Base-by-base conservation (phyloP, 2,888 invertebrate species). In the Notocelia uddmanniana region DNA sequence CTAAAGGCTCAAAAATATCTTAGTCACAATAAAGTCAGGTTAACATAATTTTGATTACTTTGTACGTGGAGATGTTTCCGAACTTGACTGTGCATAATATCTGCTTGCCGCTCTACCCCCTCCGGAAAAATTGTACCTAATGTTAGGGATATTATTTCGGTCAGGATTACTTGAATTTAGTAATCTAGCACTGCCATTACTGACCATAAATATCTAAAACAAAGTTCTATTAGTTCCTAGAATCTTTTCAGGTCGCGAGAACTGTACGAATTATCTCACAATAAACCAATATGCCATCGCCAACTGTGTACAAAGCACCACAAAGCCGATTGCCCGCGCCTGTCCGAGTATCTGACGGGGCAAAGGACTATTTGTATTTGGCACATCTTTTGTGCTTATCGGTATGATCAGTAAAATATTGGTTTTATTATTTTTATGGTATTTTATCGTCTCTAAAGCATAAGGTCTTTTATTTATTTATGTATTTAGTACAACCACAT, bases 241-340 rank as follows among this genome's bases (percentile, higher is more conserved):
- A 13, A 45, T n/a, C 45, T 45, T 21, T 59, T 23, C 23, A 23
- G 37, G n/a, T 15, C 45, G 21, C 34, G 15, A 21, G 19, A 26
- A 45, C n/a, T 45, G 0, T 2, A 41, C 26, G 75, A 77, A 79
- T 81, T 80, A 80, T 74, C 71, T 74, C 68, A 73, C 77, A 78
- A 79, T 79, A 79, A 77, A 80, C 76, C 77, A 78, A 78, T 79
- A 79, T 75, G 76, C 77, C 80, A 58, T 78, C 77, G 74, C 70
- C 76, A 80, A 75, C 73, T 76, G 76, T 78, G 82, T 77, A 80
- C 81, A 81, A 82, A 82, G 81, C 83, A 85, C 83, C 83, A 88
- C 88, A 89, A 89, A 89, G 85, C 82, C 84, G 83, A 85, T 86
- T 82, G 85, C 81, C 83, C 82, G 76, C 74, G 83, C 81, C 79